Evolutionary conservation across 1,140 invertebrate genomes (phyloP).

Genomic region (Danaus plexippus): DNA sequence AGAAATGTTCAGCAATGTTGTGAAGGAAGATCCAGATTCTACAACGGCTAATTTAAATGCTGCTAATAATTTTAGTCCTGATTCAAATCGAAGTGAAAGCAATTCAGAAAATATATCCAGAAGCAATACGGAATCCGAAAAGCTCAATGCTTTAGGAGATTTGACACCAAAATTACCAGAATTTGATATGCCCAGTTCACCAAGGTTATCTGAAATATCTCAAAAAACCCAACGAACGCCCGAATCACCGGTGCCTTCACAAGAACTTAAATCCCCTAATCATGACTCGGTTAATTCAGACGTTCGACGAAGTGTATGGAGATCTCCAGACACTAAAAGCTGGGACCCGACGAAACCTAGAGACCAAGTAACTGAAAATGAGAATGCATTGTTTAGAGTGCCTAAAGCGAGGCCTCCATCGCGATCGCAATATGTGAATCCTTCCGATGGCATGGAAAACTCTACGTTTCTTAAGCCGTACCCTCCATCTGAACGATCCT

Average conservation of each 20-base stretch:
- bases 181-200: conserved; percentile 60
- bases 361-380: conserved; percentile 49
- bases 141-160: conserved; percentile 41
- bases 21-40: conserved; percentile 79
- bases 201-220: conserved; percentile 59
- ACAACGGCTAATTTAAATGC: conserved; percentile 73
- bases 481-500: conserved; percentile 63
- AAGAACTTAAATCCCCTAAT: conserved; percentile 59
- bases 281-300: conserved; percentile 46
- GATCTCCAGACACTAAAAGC: conserved; percentile 61
- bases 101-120: conserved; percentile 47
- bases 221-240: conserved; percentile 55
- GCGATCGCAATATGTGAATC: conserved; percentile 65
- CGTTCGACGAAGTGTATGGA: conserved; percentile 56
- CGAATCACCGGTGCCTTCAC: conserved; percentile 48
- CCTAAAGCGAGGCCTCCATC: conserved; percentile 78
- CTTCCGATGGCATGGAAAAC: conserved; percentile 56
- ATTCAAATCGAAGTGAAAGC: conserved; percentile 59
- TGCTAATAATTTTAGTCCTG: conserved; percentile 68
- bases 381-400: conserved; percentile 75
- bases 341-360: conserved; percentile 58
- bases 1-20: conserved; percentile 65
- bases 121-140: conserved; percentile 42
- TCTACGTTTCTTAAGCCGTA: conserved; percentile 73
- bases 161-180: conserved; percentile 50